Conservation (phyloP, 2,888 invertebrate genomes). For the Drosophila kanekoi region DNA sequence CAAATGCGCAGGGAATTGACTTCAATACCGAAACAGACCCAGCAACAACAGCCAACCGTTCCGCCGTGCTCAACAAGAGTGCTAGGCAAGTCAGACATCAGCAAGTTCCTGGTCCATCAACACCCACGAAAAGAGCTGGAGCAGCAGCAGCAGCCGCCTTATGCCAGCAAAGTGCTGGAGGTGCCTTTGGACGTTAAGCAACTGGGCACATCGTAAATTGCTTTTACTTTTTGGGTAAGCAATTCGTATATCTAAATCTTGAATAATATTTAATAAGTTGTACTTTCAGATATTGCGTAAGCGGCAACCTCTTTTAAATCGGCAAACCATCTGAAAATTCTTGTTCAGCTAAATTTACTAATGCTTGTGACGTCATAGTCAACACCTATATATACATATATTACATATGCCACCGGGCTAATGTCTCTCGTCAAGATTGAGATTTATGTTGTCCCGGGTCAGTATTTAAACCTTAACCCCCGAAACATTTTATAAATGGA, state of each 20-base stretch:
- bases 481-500: neutral
- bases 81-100: too few relatives aligned
- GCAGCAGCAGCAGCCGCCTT: neutral
- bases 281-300: conserved; percentile 3
- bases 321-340: neutral
- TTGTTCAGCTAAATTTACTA: neutral
- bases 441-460: conserved; percentile 26
- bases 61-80: too few relatives aligned
- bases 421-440: conserved; percentile 8
- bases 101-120: too few relatives aligned
- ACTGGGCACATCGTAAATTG: neutral
- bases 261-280: too few relatives aligned
- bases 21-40: neutral
- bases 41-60: neutral
- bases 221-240: neutral
- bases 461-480: neutral
- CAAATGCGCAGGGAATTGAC: neutral
- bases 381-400: neutral
- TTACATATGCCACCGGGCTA: conserved; percentile 32
- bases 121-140: neutral
- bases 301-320: neutral
- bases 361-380: conserved; percentile 5
- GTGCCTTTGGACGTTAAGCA: neutral
- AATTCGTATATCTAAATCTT: neutral
- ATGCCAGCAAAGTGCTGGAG: too few relatives aligned